Base-by-base conservation (phyloP, 1,140 invertebrate species). In the Drosophila simulans region DNA sequence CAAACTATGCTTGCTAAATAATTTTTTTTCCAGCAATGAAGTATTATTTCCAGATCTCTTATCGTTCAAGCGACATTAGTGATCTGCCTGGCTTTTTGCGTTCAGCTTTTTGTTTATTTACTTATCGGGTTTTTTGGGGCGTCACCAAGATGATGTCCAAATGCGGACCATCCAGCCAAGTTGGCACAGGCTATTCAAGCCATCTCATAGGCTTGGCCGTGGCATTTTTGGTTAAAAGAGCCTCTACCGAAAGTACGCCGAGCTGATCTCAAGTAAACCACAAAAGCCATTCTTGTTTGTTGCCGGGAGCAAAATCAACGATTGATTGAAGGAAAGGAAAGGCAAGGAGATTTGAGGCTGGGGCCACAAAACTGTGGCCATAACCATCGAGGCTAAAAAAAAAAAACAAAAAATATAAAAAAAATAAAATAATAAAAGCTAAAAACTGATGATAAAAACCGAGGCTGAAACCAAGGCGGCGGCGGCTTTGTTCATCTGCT, bases 401-500 rank as follows among this genome's bases (percentile, higher is more conserved):
- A 31, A 31, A 31, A 31, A 0, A 31, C 10, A 31, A 0, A 39
- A 13, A 39, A 39, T 0, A 4, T 0, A 13, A 37, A 4, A 4
- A 4, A 37, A 13, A 13, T 4, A 39, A 39, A 25, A 46, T n/a
- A 43, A 17, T 20, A 12, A 8, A 25, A 51, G 27, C 37, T 8
- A 8, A 65, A 39, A 46, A 49, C 12, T 27, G 25, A 49, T 49
- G 46, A 27, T 27, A 27, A 27, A 27, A 39, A 37, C 25, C 42
- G 10, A 31, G 27, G 40, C 42, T 54, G 13, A 39, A 57, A 54
- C 72, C 31, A 22, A 51, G 48, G 53, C 72, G 60, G 53, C 72
- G 60, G 60, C 62, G 80, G 80, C 80, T 85, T 85, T 85, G 82
- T 85, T 86, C 68, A 86, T 85, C 78, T 85, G 82, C 73, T 86